A percentile compares a stretch with the other conserved stretches of the same genome.
These are phyloP conservation scores for Bembecia ichneumoniformis DNA, from an alignment of 2,888 invertebrate genomes.

Conservation along the genomic window DNA sequence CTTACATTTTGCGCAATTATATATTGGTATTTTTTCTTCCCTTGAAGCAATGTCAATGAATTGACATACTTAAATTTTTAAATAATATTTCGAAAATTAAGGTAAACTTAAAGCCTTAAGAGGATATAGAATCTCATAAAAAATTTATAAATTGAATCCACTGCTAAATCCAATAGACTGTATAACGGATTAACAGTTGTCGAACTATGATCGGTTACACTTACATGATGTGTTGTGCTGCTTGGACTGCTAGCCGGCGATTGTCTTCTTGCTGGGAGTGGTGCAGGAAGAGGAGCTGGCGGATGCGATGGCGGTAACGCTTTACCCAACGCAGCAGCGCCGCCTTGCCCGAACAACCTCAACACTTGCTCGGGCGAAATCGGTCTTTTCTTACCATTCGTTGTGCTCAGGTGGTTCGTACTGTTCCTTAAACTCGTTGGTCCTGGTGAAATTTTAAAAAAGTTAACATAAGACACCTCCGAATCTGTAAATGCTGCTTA, in stretches of 20 bases:
- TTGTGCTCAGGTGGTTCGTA: constrained; percentile 68
- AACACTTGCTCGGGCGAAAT: constrained; percentile 89
- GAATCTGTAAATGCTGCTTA: too few relatives aligned
- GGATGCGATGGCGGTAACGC: constrained; percentile 61
- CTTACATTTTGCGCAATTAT: too few relatives aligned
- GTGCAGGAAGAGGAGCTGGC: constrained; percentile 61
- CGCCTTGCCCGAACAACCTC: constrained; percentile 74
- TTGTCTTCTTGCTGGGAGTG: constrained; percentile 64
- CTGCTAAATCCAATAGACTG: constrained; percentile 6
- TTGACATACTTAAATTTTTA: too few relatives aligned
- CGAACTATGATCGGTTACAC: constrained; percentile 12
- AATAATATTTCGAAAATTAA: too few relatives aligned
- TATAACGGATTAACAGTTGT: neutral
- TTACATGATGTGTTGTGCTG: constrained; percentile 82
- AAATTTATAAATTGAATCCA: constrained; percentile 2
- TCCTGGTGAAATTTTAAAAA: constrained; percentile 22
- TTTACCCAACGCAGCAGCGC: constrained; percentile 61
- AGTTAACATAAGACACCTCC: too few relatives aligned
- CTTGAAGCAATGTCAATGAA: too few relatives aligned
- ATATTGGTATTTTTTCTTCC: too few relatives aligned
- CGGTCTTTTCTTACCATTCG: constrained; percentile 80
- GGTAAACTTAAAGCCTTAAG: too few relatives aligned
- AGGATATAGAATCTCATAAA: too few relatives aligned
- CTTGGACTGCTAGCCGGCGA: constrained; percentile 85
- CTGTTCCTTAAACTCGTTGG: constrained; percentile 58